Base-by-base conservation (phyloP, 2,888 invertebrate genomes). In the Anoplius nigerrimus region DNA sequence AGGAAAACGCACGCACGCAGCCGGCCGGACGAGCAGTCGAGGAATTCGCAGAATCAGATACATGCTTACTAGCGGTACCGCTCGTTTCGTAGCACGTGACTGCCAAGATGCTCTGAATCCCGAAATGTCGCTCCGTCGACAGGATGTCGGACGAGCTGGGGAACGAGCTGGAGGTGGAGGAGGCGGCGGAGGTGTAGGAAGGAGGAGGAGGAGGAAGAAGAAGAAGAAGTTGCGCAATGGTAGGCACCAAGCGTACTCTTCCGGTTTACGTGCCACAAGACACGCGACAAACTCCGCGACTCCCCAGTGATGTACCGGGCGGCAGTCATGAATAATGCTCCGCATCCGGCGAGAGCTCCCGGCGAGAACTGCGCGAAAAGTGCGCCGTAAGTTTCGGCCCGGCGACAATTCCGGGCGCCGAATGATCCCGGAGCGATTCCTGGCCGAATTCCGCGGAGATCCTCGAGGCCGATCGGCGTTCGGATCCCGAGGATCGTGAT, bases 241-340 rank as follows among this genome's bases (percentile, higher is more conserved):
- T 74, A 78, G 75, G 76, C 80, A 80, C 80, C 80, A 76, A 85
- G 84, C 87, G 86, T 86, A 78, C 63, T 83, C 86, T 87, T 85
- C 86, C 87, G 87, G 84, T 82, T 81, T 79, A 77, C 78, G 80
- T 79, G 80, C 77, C 73, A 75, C 77, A 77, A 79, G 84, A 84
- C 85, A 85, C 84, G 84, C 86, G 87, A 87, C 84, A 85, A 82
- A 82, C 71, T 76, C 69, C 27, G 58, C 77, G 73, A 72, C 73
- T 74, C 71, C 66, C 78, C 83, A 84, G 82, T 82, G 78, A 84
- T 78, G 79, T 78, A 76, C 80, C 76, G 77, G n/a, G 75, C 81
- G 71, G 71, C 76, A 79, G 85, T 81, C 76, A 75, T 81, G 80
- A 77, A 83, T 84, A 83, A 85, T 85, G 77, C 76, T 21, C 52